Evolutionary conservation across 2,113 vertebrate genomes (phyloP), one percentile per base, ranked within the genome.

Genomic region (Andinoacara biseriatus): DNA sequence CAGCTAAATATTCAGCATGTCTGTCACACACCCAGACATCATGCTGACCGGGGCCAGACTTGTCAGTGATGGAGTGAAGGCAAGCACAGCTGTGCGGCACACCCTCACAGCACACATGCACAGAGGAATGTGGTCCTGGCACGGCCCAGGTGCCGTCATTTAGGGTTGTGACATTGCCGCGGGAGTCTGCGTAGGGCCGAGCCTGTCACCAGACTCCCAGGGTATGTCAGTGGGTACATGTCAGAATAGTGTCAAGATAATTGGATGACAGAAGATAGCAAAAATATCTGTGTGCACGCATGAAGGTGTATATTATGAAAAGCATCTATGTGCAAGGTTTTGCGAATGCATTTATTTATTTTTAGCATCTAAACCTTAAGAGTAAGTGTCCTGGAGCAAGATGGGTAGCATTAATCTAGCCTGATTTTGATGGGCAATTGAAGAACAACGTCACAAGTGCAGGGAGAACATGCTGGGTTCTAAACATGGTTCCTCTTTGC

Each of bases 51-150:
- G 33, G 29, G 69, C 24, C 65, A 43, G 24, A 65, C 62, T 8
- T 61, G 86, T 63, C 84, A 81, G 38, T 56, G 79, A 87, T 54
- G 79, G 43, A 80, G 75, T 17, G 58, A 79, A 5, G 18, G 80
- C 11, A 49, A 76, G 49, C n/a, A 26, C 89, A 90, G 78, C 83
- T 92, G 87, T 77, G 85, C 1, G 61, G 10, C 86, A 76, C 84
- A 61, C 84, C 54, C 83, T 22, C 4, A 60, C 60, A 40, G 46
- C 46, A 52, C 46, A 31, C 67, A 0, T 60, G 49, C 72, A 59
- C 78, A 29, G 1, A 69, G 31, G 58, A 76, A 80, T 76, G 84
- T 46, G 59, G 15, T 5, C 54, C 56, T 74, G 83, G 78, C 65
- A 24, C 59, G 11, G 33, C 31, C 59, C 84, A 84, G 63, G 58